phyloP scores from a whole-genome alignment of 2,113 vertebrate genomes.

The Channa argus region DNA sequence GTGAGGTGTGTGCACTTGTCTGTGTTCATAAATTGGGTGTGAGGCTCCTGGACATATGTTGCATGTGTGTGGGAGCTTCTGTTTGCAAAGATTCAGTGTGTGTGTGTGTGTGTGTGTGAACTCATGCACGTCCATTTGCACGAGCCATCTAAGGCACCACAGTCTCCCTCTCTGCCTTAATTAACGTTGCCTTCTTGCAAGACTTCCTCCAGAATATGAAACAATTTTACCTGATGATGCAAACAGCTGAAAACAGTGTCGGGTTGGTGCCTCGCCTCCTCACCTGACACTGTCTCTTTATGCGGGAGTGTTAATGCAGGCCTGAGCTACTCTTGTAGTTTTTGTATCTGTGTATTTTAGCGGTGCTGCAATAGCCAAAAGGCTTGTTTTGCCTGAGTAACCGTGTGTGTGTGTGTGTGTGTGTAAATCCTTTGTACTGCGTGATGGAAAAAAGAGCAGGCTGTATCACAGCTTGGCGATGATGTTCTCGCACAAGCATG shows the following conservation, averaged over 20 bases:
- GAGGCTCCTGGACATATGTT: slow-evolving; percentile 8
- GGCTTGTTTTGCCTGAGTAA: slow-evolving; percentile 71
- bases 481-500: slow-evolving; percentile 49
- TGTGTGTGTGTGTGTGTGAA: slow-evolving; percentile 6
- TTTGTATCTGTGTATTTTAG: slow-evolving; percentile 55
- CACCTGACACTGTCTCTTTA: slow-evolving; percentile 64
- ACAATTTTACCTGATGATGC: slow-evolving; percentile 78
- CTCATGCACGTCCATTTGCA: not conserved
- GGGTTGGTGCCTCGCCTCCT: slow-evolving; percentile 46
- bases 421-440: slow-evolving; percentile 72
- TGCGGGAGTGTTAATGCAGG: slow-evolving; percentile 50
- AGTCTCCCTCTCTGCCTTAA: slow-evolving; percentile 58
- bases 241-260: slow-evolving; percentile 73
- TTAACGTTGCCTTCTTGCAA: slow-evolving; percentile 67
- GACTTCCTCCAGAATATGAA: slow-evolving; percentile 74
- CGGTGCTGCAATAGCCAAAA: slow-evolving; percentile 57
- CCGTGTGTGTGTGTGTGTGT: slow-evolving; percentile 74
- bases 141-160: slow-evolving; percentile 45
- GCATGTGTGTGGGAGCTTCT: slow-evolving; percentile 17
- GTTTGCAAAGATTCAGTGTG: slow-evolving; percentile 22
- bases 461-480: slow-evolving; percentile 63
- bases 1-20: slow-evolving; percentile 24
- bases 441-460: slow-evolving; percentile 69
- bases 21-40: slow-evolving; percentile 25
- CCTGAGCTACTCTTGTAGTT: slow-evolving; percentile 48